A percentile compares a stretch with the other conserved stretches of the same genome.
phyloP scores from a whole-genome alignment of 2,888 invertebrate genomes.

The Galeruca laticollis region DNA sequence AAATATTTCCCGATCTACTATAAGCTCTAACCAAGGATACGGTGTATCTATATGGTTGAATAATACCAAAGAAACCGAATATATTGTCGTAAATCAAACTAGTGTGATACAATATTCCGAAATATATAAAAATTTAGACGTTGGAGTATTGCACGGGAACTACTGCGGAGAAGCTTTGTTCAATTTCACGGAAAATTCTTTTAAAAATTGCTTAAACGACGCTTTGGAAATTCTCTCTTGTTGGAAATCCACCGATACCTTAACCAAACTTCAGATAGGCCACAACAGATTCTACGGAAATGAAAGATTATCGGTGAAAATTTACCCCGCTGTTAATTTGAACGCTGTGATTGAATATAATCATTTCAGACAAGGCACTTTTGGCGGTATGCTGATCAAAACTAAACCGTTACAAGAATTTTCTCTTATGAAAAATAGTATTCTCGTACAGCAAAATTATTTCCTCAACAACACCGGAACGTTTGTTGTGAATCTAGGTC shows the following conservation, averaged over 20 bases:
- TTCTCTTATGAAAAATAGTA: conserved; percentile 77
- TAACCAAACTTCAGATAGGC: conserved; percentile 80
- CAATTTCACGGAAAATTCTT: conserved; percentile 93
- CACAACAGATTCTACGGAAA: conserved; percentile 87
- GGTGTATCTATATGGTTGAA: conserved; percentile 93
- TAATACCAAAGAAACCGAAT: conserved; percentile 83
- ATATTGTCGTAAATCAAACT: conserved; percentile 85
- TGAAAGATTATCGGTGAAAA: conserved; percentile 79
- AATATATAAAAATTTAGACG: conserved; percentile 87
- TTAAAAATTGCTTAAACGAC: conserved; percentile 82
- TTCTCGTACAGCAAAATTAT: conserved; percentile 86
- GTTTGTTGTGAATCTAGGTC: conserved; percentile 87
- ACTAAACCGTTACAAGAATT: conserved; percentile 86
- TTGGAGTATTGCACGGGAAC: conserved; percentile 93
- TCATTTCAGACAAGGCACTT: conserved; percentile 84
- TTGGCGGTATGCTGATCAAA: conserved; percentile 87
- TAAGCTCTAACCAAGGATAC: conserved; percentile 90
- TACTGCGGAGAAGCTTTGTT: conserved; percentile 88
- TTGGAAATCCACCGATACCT: conserved; percentile 73
- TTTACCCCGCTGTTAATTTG: conserved; percentile 86
- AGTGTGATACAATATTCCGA: conserved; percentile 88
- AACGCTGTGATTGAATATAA: conserved; percentile 87
- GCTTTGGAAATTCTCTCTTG: conserved; percentile 88
- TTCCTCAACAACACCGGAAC: conserved; percentile 90
- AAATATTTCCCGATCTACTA: conserved; percentile 87